phyloP scores from a whole-genome alignment of 92 coral and sea anemone species.

The Porites rus region DNA sequence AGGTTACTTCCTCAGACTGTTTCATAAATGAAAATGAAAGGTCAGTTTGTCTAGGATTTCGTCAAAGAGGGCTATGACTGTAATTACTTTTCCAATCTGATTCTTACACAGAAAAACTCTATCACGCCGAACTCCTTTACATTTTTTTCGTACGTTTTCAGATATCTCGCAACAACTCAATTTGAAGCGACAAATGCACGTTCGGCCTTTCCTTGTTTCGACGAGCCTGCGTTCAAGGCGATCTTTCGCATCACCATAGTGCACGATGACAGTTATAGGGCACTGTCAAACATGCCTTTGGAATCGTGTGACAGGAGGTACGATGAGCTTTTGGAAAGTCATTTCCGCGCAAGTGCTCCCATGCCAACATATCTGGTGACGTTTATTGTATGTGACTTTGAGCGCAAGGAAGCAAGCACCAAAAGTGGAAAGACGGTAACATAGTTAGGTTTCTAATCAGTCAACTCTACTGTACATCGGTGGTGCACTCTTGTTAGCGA shows the following conservation, averaged over 20 bases:
- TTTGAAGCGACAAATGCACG: slow-evolving; percentile 93
- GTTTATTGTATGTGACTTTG: slow-evolving; percentile 88
- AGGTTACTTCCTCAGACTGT: no score
- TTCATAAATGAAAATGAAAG: no score
- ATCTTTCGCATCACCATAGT: slow-evolving; percentile 72
- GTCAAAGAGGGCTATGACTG: no score
- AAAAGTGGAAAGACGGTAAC: slow-evolving; percentile 71
- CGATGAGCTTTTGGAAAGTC: slow-evolving; percentile 66
- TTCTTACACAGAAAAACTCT: neutral
- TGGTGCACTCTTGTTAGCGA: no score
- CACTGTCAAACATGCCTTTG: slow-evolving; percentile 93
- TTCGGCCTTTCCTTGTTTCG: slow-evolving; percentile 93
- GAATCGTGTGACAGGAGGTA: slow-evolving; percentile 36
- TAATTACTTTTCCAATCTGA: no score
- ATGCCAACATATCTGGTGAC: slow-evolving; percentile 97
- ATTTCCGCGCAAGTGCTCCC: slow-evolving; percentile 64
- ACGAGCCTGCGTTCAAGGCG: slow-evolving; percentile 94
- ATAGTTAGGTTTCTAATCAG: neutral
- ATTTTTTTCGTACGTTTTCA: slow-evolving; percentile 17
- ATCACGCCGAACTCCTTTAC: no score
- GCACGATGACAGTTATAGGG: slow-evolving; percentile 58
- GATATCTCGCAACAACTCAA: slow-evolving; percentile 87
- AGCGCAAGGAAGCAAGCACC: slow-evolving; percentile 62
- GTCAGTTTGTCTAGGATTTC: no score
- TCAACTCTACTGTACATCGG: no score